Base-by-base conservation (phyloP, 2,113 vertebrate species). In the Phodopus roborovskii region DNA sequence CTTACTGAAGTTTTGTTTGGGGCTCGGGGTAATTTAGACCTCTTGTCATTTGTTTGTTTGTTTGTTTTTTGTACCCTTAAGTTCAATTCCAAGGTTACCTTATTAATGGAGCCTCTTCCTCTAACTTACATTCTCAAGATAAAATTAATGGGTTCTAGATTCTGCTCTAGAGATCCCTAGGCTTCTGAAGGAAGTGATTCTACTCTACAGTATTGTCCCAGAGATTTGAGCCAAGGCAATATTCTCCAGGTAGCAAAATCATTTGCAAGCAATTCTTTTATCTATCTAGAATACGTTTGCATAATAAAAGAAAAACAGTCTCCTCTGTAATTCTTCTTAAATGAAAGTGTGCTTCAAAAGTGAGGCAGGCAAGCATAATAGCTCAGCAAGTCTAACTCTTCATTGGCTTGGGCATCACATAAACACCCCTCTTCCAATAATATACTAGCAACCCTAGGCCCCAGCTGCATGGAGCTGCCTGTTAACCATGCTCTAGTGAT, bases 141-240 rank as follows among this genome's bases (percentile, higher is more conserved):
- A 42, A 22, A 33, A 66, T 3, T 11, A 48, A 3, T 30, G 36
- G 36, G 3, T 36, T 73, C 33, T 12, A 11, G 17, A 13, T 24
- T 1, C n/a, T 58, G 58, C 58, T 7, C 17, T 0, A 0, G 58
- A 92, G 39, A 26, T 15, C 15, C 1, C 3, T 13, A 5, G 15
- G 9, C 4, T 66, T 28, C 22, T 50, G 45, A 4, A 68, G 77
- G 22, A 58, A 93, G 64, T 8, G 0, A 6, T 20, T 88, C 9
- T 5, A 28, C 13, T 17, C 26, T 26, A 24, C 0, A 30, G 28
- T 19, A 16, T 2, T 0, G 22, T 1, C 12, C 12, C 24, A 60
- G 42, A 36, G 11, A 30, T 60, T 28, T 70, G 0, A 5, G 28
- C 9, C 82, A 50, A 5, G 30, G 53, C 4, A 28, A 17, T 1